These are phyloP conservation scores for Heliornis fulica DNA, from an alignment of 2,113 vertebrate species.

Conservation along the genomic window DNA sequence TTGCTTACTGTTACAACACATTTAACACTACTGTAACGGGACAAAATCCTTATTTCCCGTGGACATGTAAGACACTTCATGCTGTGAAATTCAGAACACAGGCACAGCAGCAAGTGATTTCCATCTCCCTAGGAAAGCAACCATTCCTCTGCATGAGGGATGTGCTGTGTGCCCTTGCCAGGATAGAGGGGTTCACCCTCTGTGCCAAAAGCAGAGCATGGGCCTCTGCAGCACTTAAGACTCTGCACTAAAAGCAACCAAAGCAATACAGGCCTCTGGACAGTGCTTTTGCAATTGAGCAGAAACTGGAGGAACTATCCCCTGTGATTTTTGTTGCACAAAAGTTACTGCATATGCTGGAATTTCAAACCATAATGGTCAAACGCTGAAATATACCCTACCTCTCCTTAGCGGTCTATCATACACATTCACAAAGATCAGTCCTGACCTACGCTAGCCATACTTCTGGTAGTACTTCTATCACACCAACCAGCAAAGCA, in stretches of 20 bases:
- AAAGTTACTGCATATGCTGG: not conserved
- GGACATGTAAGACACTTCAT: not conserved
- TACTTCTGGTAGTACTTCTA: not conserved
- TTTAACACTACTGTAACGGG: not conserved
- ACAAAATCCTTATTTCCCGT: not conserved
- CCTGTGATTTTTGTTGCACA: not conserved
- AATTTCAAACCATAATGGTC: not conserved
- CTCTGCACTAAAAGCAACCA: rapidly evolving
- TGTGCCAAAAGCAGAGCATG: not conserved
- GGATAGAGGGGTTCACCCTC: not conserved
- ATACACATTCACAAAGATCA: not conserved
- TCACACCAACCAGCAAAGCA: not conserved
- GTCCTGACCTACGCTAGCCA: not conserved
- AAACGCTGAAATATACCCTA: not conserved
- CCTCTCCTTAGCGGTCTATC: not conserved
- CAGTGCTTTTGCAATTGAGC: not conserved
- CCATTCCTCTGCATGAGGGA: not conserved
- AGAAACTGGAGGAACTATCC: not conserved
- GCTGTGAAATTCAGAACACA: not conserved
- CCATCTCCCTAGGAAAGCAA: not conserved
- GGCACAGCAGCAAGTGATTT: not conserved
- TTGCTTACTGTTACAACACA: not conserved
- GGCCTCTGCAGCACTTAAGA: not conserved
- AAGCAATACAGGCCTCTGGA: not conserved
- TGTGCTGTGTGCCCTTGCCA: rapidly evolving